Evolutionary conservation across 2,113 vertebrate species (phyloP).

Genomic region (Tyto alba): DNA sequence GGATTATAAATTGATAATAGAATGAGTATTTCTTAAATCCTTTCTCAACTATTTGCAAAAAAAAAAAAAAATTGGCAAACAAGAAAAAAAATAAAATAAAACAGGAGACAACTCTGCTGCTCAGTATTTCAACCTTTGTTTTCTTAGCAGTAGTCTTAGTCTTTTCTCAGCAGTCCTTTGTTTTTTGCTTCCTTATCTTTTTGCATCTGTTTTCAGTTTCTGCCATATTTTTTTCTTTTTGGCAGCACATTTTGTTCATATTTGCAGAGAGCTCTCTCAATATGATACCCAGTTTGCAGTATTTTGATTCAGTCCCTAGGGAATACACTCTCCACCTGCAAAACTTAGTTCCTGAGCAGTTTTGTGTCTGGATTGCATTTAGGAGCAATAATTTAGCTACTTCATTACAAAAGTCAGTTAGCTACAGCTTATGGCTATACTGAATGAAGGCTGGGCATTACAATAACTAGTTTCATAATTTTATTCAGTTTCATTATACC

Average conservation of each 20-base stretch:
- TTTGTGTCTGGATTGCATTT: background rate
- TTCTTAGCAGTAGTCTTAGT: background rate
- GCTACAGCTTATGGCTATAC: background rate
- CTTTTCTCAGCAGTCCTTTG: background rate
- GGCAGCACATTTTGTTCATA: background rate
- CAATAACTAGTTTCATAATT: background rate
- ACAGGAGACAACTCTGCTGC: rapidly evolving
- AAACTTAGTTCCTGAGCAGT: background rate
- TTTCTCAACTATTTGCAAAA: background rate
- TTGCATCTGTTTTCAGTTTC: background rate
- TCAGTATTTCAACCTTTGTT: background rate
- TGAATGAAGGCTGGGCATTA: background rate
- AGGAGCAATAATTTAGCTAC: background rate
- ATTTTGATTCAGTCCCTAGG: background rate
- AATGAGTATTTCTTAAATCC: background rate
- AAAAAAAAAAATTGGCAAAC: background rate
- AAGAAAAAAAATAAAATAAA: no score
- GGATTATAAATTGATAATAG: background rate
- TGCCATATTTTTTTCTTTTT: background rate
- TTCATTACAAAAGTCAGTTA: background rate
- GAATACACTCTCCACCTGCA: background rate
- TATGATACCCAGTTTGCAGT: background rate
- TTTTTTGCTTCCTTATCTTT: background rate
- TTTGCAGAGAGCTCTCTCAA: background rate
- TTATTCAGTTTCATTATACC: background rate